Base-by-base conservation (phyloP, 2,797 vertebrate species). In the Phaenicophaeus curvirostris region DNA sequence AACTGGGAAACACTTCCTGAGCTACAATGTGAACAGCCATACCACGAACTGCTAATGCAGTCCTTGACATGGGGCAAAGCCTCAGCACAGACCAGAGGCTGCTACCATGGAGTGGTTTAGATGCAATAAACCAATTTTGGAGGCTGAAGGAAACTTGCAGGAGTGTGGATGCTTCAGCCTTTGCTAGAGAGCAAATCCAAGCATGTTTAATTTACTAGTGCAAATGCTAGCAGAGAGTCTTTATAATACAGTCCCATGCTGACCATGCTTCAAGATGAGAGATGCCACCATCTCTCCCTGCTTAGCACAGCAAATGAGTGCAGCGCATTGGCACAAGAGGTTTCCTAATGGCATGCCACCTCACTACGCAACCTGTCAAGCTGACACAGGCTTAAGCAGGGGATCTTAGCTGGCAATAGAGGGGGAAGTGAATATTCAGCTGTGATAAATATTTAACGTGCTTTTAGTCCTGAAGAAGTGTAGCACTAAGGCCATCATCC, bases 381-480 rank as follows among this genome's bases (percentile, higher is more conserved):
- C 73, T 30, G 10, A 72, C 1, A 0, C 58, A 85, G 89, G 78
- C 90, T 82, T 93, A 94, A 89, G 91, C 69, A 65, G 82, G 82
- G 79, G 83, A 95, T 96, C 85, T 93, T 89, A 91, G 87, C 9
- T 94, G 92, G 87, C 92, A 93, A 95, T 93, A 75, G 88, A 58
- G 46, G 82, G 79, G 94, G 95, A 94, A 94, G 91, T 92, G 91
- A 95, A 93, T 94, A 93, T 93, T 96, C 96, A 89, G 94, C 92
- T 93, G 83, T 96, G 96, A 97, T 97, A 97, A 97, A 97, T 97
- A 97, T 97, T 97, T 97, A 97, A 97, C 94, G 53, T 95, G 97
- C 97, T 97, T 97, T 97, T 97, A 97, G 97, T 91, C 85, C 94
- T 88, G 86, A 96, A 96, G 93, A 94, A 95, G 87, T 93, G 87